Conservation (phyloP, 2,888 invertebrate genomes). For the Volucella zonaria region DNA sequence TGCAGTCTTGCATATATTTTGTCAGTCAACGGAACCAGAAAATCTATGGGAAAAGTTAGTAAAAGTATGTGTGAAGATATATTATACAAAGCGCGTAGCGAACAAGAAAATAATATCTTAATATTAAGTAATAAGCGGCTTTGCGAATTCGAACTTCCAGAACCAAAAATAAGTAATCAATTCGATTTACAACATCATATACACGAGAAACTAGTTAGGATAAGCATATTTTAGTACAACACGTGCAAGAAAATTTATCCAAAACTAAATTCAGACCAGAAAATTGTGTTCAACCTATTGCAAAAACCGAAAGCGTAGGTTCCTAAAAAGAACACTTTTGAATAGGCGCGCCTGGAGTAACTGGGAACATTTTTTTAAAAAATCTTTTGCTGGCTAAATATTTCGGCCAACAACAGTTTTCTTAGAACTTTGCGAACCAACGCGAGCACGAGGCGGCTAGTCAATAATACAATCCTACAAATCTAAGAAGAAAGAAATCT, state of each 20-base stretch:
- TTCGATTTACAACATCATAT: not conserved
- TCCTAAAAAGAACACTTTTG: not conserved
- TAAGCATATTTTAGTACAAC: no score
- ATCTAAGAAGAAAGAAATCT: no score
- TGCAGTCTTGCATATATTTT: not conserved
- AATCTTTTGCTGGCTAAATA: not conserved
- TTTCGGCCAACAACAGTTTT: no score
- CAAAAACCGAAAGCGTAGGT: not conserved
- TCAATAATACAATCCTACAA: no score
- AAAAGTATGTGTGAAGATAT: not conserved
- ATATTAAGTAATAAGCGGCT: not conserved
- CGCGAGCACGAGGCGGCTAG: no score
- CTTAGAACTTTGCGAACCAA: no score
- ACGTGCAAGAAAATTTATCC: not conserved
- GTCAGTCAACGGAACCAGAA: not conserved
- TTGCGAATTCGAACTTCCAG: not conserved
- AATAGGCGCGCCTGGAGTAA: not conserved
- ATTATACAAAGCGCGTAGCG: not conserved
- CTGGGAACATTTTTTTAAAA: not conserved
- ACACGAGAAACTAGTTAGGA: no score
- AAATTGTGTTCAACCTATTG: not conserved
- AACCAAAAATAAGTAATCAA: not conserved
- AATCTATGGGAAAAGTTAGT: not conserved
- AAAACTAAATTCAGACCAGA: not conserved
- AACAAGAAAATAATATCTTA: not conserved